Conservation (phyloP, 2,113 vertebrate genomes). For the Maccullochella peelii region DNA sequence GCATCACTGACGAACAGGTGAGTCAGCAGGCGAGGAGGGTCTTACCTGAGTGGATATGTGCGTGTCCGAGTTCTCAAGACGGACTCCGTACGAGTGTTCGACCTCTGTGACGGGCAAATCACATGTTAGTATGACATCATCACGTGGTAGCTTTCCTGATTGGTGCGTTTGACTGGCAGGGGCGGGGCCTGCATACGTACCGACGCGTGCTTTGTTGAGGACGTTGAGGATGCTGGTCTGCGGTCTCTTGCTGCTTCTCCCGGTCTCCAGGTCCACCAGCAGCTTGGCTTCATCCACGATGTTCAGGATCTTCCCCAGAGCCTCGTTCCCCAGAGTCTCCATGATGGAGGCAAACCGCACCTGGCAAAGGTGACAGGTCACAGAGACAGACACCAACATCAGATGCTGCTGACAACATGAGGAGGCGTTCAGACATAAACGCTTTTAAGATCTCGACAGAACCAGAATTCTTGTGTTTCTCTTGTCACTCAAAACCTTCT, state of each 20-base stretch:
- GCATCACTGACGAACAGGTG: background rate
- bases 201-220: slow-evolving; percentile 58
- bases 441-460: too few relatives aligned
- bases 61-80: fast-evolving
- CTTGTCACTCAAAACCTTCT: too few relatives aligned
- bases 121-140: background rate
- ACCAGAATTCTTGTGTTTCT: too few relatives aligned
- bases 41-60: slow-evolving; percentile 37
- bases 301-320: slow-evolving; percentile 83
- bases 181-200: slow-evolving; percentile 51
- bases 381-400: background rate
- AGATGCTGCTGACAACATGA: background rate
- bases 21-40: background rate
- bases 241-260: slow-evolving; percentile 3
- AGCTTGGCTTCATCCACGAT: slow-evolving; percentile 74
- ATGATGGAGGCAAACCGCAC: slow-evolving; percentile 79
- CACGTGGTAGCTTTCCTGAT: fast-evolving
- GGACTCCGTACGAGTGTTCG: slow-evolving; percentile 70
- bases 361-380: slow-evolving; percentile 55
- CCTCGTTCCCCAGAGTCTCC: slow-evolving; percentile 83
- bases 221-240: slow-evolving; percentile 74
- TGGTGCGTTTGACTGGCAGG: too few relatives aligned
- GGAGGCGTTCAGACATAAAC: too few relatives aligned
- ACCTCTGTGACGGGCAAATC: slow-evolving; percentile 39
- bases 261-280: slow-evolving; percentile 37